Evolutionary conservation across 1,140 invertebrate genomes (phyloP).

Genomic region (Diplogasteroides magnus): DNA sequence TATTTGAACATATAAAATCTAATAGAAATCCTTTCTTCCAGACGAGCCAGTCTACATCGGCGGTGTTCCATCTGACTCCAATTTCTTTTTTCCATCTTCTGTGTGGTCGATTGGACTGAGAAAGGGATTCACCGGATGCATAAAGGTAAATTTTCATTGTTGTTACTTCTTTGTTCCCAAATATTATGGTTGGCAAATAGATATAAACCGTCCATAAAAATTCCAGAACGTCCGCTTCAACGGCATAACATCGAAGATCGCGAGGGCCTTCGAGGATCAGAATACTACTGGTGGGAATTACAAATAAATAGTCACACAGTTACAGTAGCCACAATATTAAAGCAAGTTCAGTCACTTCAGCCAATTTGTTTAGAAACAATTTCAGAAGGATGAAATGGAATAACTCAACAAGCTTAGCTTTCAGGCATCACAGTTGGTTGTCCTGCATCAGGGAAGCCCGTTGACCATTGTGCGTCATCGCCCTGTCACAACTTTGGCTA

Average conservation of each 20-base stretch:
- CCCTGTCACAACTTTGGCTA: conserved; percentile 84
- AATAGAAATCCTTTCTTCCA: too few species aligned
- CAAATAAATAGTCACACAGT: conserved; percentile 25
- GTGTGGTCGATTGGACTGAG: conserved; percentile 82
- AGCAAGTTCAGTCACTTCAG: too few species aligned
- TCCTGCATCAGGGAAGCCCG: conserved; percentile 70
- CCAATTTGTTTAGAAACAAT: too few species aligned
- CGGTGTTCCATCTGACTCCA: conserved; percentile 67
- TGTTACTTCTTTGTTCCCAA: neutral
- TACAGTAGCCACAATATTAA: conserved; percentile 8
- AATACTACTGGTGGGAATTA: conserved; percentile 56
- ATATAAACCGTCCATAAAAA: too few species aligned
- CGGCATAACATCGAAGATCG: conserved; percentile 83
- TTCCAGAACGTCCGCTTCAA: conserved; percentile 76
- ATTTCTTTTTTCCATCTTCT: conserved; percentile 71
- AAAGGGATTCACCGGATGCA: conserved; percentile 87
- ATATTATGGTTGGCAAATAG: neutral
- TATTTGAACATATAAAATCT: too few species aligned
- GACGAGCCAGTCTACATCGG: conserved; percentile 84
- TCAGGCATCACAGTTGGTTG: conserved; percentile 66
- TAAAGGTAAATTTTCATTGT: conserved; percentile 60
- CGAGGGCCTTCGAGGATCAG: conserved; percentile 79
- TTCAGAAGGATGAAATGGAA: too few species aligned
- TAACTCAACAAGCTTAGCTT: conserved; percentile 15
- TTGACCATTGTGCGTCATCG: conserved; percentile 76